Evolutionary conservation across 2,888 invertebrate genomes (phyloP).

Genomic region (Oithona nana): DNA sequence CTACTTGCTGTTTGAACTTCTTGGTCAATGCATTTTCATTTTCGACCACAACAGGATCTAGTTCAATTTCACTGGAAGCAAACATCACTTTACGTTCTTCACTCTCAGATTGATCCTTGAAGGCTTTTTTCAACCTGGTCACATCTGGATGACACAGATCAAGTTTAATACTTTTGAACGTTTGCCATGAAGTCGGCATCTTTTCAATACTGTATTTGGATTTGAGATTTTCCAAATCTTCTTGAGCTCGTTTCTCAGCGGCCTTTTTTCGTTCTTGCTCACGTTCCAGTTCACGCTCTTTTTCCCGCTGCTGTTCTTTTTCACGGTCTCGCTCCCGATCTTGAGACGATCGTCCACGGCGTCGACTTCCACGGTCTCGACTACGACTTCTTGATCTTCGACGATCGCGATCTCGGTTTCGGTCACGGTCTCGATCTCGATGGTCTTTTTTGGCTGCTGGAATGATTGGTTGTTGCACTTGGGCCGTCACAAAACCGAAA

Average conservation of each 20-base stretch:
- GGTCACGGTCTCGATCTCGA: background rate
- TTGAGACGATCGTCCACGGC: too few species aligned
- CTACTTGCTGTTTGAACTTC: too few species aligned
- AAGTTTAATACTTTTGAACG: background rate
- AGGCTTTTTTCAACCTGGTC: background rate
- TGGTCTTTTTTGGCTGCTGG: background rate
- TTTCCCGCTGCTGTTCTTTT: background rate
- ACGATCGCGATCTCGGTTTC: background rate
- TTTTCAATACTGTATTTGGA: background rate
- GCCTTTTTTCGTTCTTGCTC: background rate
- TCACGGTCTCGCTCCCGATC: background rate
- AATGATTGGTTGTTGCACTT: too few species aligned
- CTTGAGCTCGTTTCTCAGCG: background rate
- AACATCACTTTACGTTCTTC: background rate
- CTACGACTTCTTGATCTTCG: background rate
- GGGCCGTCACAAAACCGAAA: slow-evolving; percentile 1
- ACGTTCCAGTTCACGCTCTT: background rate
- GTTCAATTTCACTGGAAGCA: background rate
- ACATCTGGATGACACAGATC: background rate
- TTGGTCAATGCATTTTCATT: background rate
- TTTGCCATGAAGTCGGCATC: background rate
- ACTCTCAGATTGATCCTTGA: background rate
- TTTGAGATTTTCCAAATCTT: background rate
- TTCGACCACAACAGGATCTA: background rate
- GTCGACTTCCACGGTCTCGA: background rate